These are phyloP conservation scores for Tauraco hartlaubi DNA, from an alignment of 2,797 vertebrate genomes.

Conservation along the genomic window DNA sequence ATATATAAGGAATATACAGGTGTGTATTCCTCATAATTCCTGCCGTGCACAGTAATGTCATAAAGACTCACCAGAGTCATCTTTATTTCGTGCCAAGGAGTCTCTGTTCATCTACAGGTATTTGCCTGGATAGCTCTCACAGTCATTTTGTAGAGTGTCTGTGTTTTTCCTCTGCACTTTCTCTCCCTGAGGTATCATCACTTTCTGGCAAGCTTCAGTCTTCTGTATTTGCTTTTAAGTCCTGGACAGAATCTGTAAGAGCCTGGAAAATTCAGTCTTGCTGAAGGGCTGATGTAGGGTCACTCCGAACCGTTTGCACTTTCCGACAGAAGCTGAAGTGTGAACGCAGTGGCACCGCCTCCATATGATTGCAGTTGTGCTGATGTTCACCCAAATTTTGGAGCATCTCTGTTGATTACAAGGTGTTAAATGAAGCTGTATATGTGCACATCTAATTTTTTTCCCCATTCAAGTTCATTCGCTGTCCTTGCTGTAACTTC, in stretches of 20 bases:
- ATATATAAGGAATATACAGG: not conserved
- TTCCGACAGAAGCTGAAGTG: not conserved
- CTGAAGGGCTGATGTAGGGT: not conserved
- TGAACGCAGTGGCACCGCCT: not conserved
- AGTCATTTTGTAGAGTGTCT: not conserved
- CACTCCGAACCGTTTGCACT: not conserved
- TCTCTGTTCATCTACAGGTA: not conserved
- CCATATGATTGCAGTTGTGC: rapidly evolving
- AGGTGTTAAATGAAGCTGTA: not conserved
- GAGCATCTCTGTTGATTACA: not conserved
- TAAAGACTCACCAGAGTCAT: not conserved
- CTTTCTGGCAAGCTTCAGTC: not conserved
- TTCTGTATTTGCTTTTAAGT: not conserved
- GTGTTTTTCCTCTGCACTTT: not conserved
- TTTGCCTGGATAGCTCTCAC: not conserved
- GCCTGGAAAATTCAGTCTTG: not conserved
- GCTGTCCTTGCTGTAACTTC: not conserved
- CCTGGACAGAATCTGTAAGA: not conserved
- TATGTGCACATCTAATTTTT: not conserved
- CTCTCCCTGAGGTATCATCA: not conserved
- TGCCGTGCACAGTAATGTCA: not conserved
- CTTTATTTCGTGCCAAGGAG: not conserved
- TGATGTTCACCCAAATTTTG: not conserved
- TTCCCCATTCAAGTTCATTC: not conserved
- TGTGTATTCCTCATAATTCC: not conserved